Base-by-base conservation (phyloP, 2,888 invertebrate genomes). In the Rotaria magnacalcarata region DNA sequence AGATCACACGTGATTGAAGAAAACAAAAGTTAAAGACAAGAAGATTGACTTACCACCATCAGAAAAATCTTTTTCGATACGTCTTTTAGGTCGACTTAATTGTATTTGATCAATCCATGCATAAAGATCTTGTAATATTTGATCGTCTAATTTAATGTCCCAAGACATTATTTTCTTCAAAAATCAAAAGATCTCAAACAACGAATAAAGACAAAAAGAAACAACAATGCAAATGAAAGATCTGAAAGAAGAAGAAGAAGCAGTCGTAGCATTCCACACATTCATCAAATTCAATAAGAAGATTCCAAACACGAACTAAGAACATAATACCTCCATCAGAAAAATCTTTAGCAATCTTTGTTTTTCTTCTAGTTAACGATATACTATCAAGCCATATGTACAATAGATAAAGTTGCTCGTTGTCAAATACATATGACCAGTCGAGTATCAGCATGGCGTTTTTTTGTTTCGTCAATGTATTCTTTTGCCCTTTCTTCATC, bases 81-180 rank as follows among this genome's bases (percentile, higher is more conserved):
- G 90, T 88, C 89, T 89, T 87, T 92, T 91, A 11, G 91, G 90
- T 87, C 91, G 88, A 19, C 91, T 90, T 24, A 92, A 88, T 11
- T 91, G 90, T 87, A 91, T 89, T 56, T 88, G 86, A 86, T 91
- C 91, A 24, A 92, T 89, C 92, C 92, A 92, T 24, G 89, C 88
- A 87, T 91, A 91, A 54, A 91, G 87, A 74, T 91, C 90, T 87
- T 91, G 90, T 86, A 92, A 88, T 74, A 89, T 88, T 43, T 88
- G 88, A 74, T 91, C 91, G 86, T 90, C 90, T 56, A 90, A 88
- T 88, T 90, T 88, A n/a, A 86, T 52, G 52, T 85, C 74, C 86
- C 86, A 86, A 56, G 75, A 80, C 80, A 80, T 80, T n/a, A 16
- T 47, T 27, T n/a, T 67, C 14, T 4, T 34, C 4, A 24, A 47